Evolutionary conservation across 2,797 vertebrate genomes (phyloP).

Genomic region (Pantherophis alleghaniensis): DNA sequence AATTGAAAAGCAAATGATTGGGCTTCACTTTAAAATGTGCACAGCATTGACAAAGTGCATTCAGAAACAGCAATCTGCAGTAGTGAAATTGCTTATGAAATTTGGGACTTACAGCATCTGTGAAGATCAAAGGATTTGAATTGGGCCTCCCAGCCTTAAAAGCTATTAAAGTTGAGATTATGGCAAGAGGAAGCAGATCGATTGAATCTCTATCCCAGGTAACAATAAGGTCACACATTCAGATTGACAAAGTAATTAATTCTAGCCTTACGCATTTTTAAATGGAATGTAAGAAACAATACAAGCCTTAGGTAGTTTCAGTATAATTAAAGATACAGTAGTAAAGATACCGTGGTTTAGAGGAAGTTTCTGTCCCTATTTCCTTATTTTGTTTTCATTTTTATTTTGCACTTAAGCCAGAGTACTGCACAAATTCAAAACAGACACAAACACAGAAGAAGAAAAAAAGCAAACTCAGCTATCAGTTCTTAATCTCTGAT

Average conservation of each 20-base stretch:
- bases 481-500: not conserved
- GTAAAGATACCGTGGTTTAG: not conserved
- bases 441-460: not conserved
- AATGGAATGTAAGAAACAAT: slow-evolving; percentile 10
- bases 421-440: not conserved
- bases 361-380: not conserved
- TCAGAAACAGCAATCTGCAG: not conserved
- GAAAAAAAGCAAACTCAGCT: not conserved
- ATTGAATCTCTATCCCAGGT: slow-evolving; percentile 21
- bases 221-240: not conserved
- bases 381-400: not conserved
- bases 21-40: not conserved
- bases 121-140: slow-evolving; percentile 14
- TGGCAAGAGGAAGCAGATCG: not conserved
- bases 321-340: not conserved
- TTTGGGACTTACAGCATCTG: not conserved
- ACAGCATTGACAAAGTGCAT: not conserved
- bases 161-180: slow-evolving; percentile 24
- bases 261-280: not conserved
- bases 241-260: slow-evolving; percentile 13
- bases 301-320: not conserved
- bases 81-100: slow-evolving; percentile 20
- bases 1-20: not conserved
- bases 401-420: not conserved
- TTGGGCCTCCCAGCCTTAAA: slow-evolving; percentile 3